Conservation (phyloP, 1,140 invertebrate genomes). For the Neodiprion lecontei region DNA sequence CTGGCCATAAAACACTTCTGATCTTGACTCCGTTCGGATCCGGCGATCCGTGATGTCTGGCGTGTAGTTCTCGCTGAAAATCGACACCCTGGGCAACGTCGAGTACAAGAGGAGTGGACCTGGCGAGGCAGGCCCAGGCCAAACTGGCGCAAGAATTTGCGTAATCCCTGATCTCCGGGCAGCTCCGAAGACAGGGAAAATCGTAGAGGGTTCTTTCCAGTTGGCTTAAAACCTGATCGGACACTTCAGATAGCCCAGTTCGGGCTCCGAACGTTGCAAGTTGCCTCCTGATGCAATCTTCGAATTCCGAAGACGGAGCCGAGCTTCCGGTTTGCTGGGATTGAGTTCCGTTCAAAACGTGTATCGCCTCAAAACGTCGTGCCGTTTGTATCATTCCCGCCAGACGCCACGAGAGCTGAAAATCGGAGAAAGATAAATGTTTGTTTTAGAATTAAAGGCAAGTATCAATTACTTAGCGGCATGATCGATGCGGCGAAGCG, state of each 20-base stretch:
- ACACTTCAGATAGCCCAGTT: conserved; percentile 46
- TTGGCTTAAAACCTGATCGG: conserved; percentile 46
- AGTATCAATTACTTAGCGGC: too few relatives aligned
- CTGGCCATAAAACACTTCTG: conserved; percentile 76
- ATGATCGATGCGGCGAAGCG: background rate
- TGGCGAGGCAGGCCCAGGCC: conserved; percentile 71
- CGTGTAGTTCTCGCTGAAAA: conserved; percentile 69
- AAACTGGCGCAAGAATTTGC: conserved; percentile 70
- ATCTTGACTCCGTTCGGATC: conserved; percentile 66
- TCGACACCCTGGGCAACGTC: conserved; percentile 43
- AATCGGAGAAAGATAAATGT: conserved; percentile 6
- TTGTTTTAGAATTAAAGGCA: too few relatives aligned
- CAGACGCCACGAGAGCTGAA: conserved; percentile 48
- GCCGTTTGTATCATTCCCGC: conserved; percentile 46
- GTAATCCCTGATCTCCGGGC: conserved; percentile 69
- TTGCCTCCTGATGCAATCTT: conserved; percentile 48
- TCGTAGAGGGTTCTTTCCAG: conserved; percentile 71
- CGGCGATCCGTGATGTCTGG: conserved; percentile 69
- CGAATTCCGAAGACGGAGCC: conserved; percentile 33
- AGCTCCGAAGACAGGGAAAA: conserved; percentile 74
- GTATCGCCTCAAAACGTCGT: conserved; percentile 40
- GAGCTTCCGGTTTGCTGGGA: conserved; percentile 18
- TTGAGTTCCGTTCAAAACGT: conserved; percentile 40
- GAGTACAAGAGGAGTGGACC: conserved; percentile 48
- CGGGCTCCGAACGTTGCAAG: conserved; percentile 44